Evolutionary conservation across 2,797 vertebrate genomes (phyloP), one percentile per base, ranked within the genome.

Genomic region (Leptoclinus maculatus): DNA sequence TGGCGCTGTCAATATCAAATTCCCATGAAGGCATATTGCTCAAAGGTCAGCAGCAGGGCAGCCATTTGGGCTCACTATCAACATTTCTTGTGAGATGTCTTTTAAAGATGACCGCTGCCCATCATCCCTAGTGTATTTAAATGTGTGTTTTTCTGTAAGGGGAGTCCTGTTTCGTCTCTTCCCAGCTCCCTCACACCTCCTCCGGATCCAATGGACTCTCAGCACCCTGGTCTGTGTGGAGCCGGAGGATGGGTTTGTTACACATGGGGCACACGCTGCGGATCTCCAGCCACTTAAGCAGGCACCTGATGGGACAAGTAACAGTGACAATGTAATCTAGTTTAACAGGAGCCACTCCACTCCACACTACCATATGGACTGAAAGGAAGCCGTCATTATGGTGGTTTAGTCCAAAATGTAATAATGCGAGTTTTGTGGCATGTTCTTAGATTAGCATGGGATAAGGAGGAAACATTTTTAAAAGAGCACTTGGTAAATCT

Each of bases 261-360:
- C 96, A 96, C 96, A 96, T 96, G 19, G 96, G 96, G 83, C 96
- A 96, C 73, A 96, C 94, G 38, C 95, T 96, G 83, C 96, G 95
- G 79, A 96, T 96, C 93, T 96, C 96, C 83, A 96, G 92, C 96
- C 96, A 96, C 82, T 96, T 96, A 56, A 96, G 91, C 87, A 96
- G 94, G 93, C 96, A 96, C 94, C 96, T 96, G 90, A 51, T 14
- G 3, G 39, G 62, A 74, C 12, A 56, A 21, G 4, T 9, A 16
- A 62, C 29, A 63, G 53, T 21, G 14, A 16, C 13, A 6, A 7
- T 5, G 13, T 27, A 27, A 16, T 53, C 23, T 10, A 54, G 51
- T 53, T 53, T 53, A 53, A 49, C 10, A 25, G 11, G 23, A 53
- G 51, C 11, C 16, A 7, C 53, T 29, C 25, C 2, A 16, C 12